phyloP scores from a whole-genome alignment of 2,797 vertebrate species.

The Streptopelia turtur region DNA sequence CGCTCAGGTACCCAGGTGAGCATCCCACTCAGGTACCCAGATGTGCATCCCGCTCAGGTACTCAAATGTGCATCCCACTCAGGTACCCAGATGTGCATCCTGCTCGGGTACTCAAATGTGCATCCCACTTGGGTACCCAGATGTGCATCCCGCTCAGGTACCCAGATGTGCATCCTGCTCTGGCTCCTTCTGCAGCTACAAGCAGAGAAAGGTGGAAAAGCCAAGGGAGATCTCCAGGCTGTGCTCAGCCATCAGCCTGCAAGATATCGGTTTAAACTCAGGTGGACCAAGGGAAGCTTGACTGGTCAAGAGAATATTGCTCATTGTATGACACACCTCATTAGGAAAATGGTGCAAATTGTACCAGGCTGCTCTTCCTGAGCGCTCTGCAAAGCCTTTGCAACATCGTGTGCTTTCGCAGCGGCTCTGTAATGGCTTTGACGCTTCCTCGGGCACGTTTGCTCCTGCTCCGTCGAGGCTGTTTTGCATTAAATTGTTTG shows the following conservation, averaged over 20 bases:
- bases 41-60: neutral
- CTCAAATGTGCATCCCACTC: no score
- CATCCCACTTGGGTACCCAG: neutral
- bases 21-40: neutral
- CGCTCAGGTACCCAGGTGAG: neutral
- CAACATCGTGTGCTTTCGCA: neutral
- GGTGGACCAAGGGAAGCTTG: neutral
- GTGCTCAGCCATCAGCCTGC: neutral
- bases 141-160: neutral
- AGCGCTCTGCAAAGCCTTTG: neutral
- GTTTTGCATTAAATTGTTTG: conserved; percentile 62
- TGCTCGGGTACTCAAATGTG: neutral
- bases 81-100: neutral
- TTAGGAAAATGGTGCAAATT: neutral
- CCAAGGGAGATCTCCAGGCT: neutral
- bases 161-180: neutral
- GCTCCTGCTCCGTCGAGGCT: neutral
- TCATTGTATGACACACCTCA: neutral
- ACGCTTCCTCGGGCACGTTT: conserved; percentile 52
- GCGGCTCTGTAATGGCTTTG: neutral
- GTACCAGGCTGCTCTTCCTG: neutral
- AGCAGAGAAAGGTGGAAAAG: neutral
- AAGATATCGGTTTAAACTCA: neutral
- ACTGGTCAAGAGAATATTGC: neutral
- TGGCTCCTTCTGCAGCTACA: neutral